phyloP scores from a whole-genome alignment of 2,113 vertebrate species.

The Daboia siamensis region DNA sequence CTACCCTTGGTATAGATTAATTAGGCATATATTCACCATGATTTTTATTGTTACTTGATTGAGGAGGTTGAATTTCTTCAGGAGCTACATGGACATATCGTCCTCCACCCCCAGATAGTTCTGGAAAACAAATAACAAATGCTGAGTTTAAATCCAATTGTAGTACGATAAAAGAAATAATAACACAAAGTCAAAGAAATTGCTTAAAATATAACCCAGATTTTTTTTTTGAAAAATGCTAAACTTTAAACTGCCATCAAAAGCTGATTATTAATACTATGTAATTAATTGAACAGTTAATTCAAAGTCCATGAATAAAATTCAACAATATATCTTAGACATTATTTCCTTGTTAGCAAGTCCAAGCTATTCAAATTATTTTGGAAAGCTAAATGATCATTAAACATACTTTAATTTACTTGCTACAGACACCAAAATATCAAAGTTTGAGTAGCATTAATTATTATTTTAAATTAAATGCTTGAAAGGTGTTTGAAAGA shows the following conservation, averaged over 20 bases:
- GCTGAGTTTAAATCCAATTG: not conserved
- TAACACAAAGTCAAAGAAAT: not conserved
- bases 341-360: not conserved
- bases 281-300: not conserved
- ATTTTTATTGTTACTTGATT: not conserved
- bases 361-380: not conserved
- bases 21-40: not conserved
- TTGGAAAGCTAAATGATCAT: not conserved
- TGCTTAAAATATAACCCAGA: not conserved
- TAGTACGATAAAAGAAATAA: not conserved
- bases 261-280: not conserved
- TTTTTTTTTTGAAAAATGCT: not conserved
- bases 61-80: not conserved
- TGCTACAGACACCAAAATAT: not conserved
- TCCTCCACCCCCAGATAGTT: not conserved
- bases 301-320: not conserved
- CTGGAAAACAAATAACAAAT: not conserved
- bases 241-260: not conserved
- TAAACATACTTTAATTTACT: not conserved
- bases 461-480: not conserved
- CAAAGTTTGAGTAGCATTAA: not conserved
- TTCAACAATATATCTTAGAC: not conserved
- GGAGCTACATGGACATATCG: not conserved
- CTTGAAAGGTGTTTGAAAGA: rapidly evolving
- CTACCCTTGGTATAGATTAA: not conserved